phyloP scores from a whole-genome alignment of 2,888 invertebrate species.

The Liodrosophila aerea region DNA sequence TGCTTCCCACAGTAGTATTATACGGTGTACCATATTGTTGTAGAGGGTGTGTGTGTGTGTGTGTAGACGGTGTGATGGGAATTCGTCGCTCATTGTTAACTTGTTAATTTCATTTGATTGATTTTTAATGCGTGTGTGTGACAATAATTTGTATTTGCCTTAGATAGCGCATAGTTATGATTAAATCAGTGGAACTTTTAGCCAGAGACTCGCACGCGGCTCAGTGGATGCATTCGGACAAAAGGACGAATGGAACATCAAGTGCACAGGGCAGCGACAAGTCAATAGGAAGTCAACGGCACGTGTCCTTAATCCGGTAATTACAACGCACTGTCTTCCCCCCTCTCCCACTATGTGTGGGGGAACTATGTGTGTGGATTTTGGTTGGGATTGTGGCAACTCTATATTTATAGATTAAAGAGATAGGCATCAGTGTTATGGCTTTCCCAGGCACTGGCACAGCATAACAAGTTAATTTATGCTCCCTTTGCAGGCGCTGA shows the following conservation, averaged over 20 bases:
- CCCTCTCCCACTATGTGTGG: too few species aligned
- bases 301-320: slow-evolving; percentile 77
- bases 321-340: slow-evolving; percentile 49
- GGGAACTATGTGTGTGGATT: slow-evolving; percentile 26
- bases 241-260: slow-evolving; percentile 52
- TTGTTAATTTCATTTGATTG: slow-evolving; percentile 80
- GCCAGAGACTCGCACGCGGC: slow-evolving; percentile 65
- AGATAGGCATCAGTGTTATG: slow-evolving; percentile 49
- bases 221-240: slow-evolving; percentile 51
- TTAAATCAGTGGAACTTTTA: slow-evolving; percentile 58
- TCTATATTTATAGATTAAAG: slow-evolving; percentile 41
- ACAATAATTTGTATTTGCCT: slow-evolving; percentile 46
- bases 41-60: slow-evolving; percentile 6
- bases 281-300: slow-evolving; percentile 74
- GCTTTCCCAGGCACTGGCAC: slow-evolving; percentile 35
- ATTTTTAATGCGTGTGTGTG: slow-evolving; percentile 68
- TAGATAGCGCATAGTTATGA: slow-evolving; percentile 67
- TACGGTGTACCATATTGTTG: slow-evolving; percentile 3
- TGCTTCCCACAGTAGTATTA: slow-evolving; percentile 63
- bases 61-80: slow-evolving; percentile 1
- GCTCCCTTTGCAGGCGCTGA: slow-evolving; percentile 25
- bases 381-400: slow-evolving; percentile 47
- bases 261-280: slow-evolving; percentile 55
- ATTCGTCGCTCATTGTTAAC: slow-evolving; percentile 64
- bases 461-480: slow-evolving; percentile 78